Evolutionary conservation across 2,888 invertebrate genomes (phyloP).

Genomic region (Lithophane semibrunnea): DNA sequence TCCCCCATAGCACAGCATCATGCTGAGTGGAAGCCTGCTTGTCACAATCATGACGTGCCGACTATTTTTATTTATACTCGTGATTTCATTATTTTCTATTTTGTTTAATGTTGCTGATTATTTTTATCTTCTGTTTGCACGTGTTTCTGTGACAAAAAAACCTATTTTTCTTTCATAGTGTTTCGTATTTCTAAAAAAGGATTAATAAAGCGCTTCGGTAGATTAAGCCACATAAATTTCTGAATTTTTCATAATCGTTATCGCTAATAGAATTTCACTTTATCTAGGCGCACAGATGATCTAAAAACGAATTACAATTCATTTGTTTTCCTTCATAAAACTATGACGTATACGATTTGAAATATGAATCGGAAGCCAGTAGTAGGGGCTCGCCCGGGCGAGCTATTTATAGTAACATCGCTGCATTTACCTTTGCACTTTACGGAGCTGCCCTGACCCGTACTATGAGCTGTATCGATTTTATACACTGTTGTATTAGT

Average conservation of each 20-base stretch:
- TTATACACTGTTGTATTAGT: constrained; percentile 29
- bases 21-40: no score
- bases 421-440: constrained; percentile 84
- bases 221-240: not conserved
- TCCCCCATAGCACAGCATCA: no score
- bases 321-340: constrained; percentile 9
- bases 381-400: constrained; percentile 70
- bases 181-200: not conserved
- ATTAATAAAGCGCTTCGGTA: not conserved
- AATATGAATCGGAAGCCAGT: constrained; percentile 38
- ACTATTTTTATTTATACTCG: no score
- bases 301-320: constrained; percentile 6
- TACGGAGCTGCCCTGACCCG: constrained; percentile 65
- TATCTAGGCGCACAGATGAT: not conserved
- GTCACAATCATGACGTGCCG: no score
- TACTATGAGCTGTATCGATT: constrained; percentile 59
- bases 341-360: constrained; percentile 17
- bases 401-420: constrained; percentile 79
- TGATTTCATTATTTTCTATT: no score
- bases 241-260: not conserved
- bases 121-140: no score
- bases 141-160: no score
- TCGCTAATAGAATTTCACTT: not conserved
- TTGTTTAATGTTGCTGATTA: no score
- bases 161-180: not conserved